These are phyloP conservation scores for Lissonota sp. DNA, from an alignment of 2,888 invertebrate genomes.

Conservation along the genomic window DNA sequence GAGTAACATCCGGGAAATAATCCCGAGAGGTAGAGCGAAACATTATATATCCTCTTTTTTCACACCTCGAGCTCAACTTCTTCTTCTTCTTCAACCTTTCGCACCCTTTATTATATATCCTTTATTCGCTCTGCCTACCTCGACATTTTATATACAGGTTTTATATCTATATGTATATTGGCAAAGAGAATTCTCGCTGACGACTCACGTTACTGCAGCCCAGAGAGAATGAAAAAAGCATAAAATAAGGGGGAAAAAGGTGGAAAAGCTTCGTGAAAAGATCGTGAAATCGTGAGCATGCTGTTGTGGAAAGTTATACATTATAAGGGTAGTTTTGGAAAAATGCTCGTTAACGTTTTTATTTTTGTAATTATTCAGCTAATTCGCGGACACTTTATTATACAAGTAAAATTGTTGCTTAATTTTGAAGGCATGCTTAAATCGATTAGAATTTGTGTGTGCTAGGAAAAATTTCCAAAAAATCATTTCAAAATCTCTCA, in stretches of 20 bases:
- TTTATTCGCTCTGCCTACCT: background rate
- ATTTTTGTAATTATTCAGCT: too few relatives aligned
- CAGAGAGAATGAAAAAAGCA: background rate
- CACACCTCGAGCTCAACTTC: slow-evolving; percentile 19
- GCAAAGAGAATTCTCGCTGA: background rate
- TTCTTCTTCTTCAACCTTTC: slow-evolving; percentile 43
- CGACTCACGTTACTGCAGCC: background rate
- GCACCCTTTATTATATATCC: background rate
- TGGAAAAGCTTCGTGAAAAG: slow-evolving; percentile 15
- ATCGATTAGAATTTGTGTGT: too few relatives aligned
- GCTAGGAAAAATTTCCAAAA: too few relatives aligned
- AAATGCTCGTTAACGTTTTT: too few relatives aligned
- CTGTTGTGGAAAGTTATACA: background rate
- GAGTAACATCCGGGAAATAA: slow-evolving; percentile 66
- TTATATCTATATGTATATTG: background rate
- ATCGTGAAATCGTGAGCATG: background rate
- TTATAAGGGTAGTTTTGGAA: too few relatives aligned
- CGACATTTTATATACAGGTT: background rate
- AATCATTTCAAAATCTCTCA: too few relatives aligned
- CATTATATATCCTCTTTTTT: slow-evolving; percentile 63
- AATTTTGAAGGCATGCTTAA: too few relatives aligned
- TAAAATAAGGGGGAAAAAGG: slow-evolving; percentile 5
- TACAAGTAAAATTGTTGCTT: too few relatives aligned
- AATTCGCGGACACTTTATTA: too few relatives aligned
- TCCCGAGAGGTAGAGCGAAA: slow-evolving; percentile 67